Percentiles rank a stretch among this genome's conserved stretches.
phyloP scores from a whole-genome alignment of 2,797 vertebrate species.

The Lutjanus argentimaculatus region DNA sequence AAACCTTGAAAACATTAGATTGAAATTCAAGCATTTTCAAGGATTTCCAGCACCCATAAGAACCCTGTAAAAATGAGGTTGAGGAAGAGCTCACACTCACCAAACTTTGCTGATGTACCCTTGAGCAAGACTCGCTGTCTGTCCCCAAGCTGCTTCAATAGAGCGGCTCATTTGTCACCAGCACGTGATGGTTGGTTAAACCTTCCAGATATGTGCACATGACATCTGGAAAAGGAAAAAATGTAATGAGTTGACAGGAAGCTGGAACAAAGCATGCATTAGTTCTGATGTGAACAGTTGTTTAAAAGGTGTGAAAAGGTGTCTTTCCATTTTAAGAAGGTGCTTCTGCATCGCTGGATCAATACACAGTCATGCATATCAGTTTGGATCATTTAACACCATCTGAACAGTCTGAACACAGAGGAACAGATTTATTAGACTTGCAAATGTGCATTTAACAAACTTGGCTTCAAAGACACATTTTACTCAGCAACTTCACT shows the following conservation, averaged over 20 bases:
- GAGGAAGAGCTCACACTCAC: background rate
- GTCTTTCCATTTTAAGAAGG: background rate
- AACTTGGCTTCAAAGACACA: constrained; percentile 18
- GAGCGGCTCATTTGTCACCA: background rate
- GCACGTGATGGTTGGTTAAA: background rate
- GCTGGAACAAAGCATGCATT: background rate
- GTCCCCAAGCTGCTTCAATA: constrained; percentile 7
- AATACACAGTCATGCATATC: constrained; percentile 25
- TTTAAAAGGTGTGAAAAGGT: too few relatives aligned
- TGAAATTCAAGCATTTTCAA: too few relatives aligned
- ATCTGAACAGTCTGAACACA: constrained; percentile 19
- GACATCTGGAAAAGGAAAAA: background rate
- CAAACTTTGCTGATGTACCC: background rate
- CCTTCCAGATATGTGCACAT: background rate
- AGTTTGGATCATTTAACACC: constrained; percentile 43
- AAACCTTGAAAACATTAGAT: too few relatives aligned
- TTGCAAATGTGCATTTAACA: constrained; percentile 29
- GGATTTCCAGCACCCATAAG: background rate
- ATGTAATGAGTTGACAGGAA: background rate
- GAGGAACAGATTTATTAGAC: constrained; percentile 35
- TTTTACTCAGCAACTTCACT: constrained; percentile 22
- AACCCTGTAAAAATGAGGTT: background rate
- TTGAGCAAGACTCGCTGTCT: background rate
- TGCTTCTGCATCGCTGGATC: constrained; percentile 31
- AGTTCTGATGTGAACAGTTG: background rate